Evolutionary conservation across 2,888 invertebrate species (phyloP).

Genomic region (Campopleginae sp.): DNA sequence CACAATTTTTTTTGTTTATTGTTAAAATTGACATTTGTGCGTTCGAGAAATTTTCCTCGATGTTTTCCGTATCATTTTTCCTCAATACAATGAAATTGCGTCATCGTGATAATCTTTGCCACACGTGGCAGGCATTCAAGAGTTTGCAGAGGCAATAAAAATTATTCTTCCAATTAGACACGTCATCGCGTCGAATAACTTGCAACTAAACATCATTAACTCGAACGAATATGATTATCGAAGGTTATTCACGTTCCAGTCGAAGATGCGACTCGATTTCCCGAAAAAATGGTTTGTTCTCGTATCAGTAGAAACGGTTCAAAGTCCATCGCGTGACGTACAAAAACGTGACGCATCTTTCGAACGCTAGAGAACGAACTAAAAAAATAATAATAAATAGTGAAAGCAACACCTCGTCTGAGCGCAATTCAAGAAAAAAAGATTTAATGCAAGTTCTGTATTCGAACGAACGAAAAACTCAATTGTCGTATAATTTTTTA

Average conservation of each 20-base stretch:
- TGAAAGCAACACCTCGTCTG: background rate
- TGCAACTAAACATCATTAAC: background rate
- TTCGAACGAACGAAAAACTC: background rate
- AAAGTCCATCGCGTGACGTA: conserved; percentile 28
- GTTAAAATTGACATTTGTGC: background rate
- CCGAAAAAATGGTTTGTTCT: background rate
- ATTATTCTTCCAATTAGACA: background rate
- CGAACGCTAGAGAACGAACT: background rate
- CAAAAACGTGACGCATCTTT: conserved; percentile 14
- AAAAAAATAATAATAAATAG: conserved; percentile 3
- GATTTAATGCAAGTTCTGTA: background rate
- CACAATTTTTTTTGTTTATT: background rate
- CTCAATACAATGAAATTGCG: background rate
- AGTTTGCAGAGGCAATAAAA: background rate
- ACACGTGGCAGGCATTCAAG: background rate
- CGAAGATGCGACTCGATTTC: background rate
- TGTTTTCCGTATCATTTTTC: background rate
- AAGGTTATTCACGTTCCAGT: background rate
- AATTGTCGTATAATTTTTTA: background rate
- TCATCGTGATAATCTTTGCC: background rate
- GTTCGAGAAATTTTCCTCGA: background rate
- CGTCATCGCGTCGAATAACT: background rate
- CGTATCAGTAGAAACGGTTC: background rate
- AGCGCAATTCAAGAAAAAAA: background rate
- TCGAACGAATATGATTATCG: too few relatives aligned